Percentiles rank a stretch among this genome's conserved stretches.
Evolutionary conservation across 92 coral and sea anemone genomes (phyloP).

Genomic region (Bergia puertoricense): DNA sequence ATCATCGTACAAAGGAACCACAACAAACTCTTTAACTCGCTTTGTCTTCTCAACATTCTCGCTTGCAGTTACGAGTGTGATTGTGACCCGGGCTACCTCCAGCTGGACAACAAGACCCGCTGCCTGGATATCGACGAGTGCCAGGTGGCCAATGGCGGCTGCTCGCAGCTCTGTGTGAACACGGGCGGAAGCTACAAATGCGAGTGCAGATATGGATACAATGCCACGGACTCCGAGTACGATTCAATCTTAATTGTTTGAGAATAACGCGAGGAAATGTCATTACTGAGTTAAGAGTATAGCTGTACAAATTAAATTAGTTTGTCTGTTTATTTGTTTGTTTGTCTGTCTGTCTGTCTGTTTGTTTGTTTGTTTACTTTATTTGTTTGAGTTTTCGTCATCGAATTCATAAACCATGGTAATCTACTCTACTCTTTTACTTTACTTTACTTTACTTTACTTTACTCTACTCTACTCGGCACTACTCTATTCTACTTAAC

Average conservation of each 20-base stretch:
- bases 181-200: conserved; percentile 83
- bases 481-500: background rate
- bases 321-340: no score
- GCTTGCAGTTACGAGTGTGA: conserved; percentile 81
- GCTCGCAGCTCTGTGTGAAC: conserved; percentile 92
- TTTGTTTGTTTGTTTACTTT: no score
- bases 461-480: background rate
- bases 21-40: background rate
- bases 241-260: conserved; percentile 13
- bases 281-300: no score
- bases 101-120: conserved; percentile 70
- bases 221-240: conserved; percentile 81
- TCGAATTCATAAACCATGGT: no score
- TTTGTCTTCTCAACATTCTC: background rate
- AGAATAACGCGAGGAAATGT: background rate
- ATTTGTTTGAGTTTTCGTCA: no score
- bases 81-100: conserved; percentile 75
- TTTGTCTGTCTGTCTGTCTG: no score
- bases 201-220: conserved; percentile 82
- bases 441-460: no score
- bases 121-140: conserved; percentile 92
- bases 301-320: no score
- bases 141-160: conserved; percentile 80
- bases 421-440: no score
- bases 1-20: background rate